Conservation (phyloP, 2,113 vertebrate genomes). For the Spermophilus dauricus region DNA sequence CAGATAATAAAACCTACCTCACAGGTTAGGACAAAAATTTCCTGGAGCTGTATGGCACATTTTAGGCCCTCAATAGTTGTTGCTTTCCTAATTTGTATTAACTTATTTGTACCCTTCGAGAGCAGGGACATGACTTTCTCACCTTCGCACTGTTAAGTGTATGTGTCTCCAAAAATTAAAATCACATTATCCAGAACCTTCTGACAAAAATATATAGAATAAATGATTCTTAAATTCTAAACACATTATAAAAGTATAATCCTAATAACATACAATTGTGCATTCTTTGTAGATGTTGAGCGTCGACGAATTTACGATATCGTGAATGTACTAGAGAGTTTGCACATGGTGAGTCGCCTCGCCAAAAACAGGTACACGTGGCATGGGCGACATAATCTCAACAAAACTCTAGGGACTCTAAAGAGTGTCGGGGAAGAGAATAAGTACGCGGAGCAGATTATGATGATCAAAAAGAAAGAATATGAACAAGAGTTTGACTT, state of each 20-base stretch:
- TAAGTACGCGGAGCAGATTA: constrained; percentile 93
- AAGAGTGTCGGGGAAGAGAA: constrained; percentile 93
- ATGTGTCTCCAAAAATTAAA: neutral
- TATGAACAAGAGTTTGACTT: constrained; percentile 89
- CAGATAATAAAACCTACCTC: neutral
- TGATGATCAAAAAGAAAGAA: constrained; percentile 92
- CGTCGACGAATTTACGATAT: constrained; percentile 98
- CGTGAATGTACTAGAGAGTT: constrained; percentile 97
- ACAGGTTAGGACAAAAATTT: neutral
- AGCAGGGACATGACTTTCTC: neutral
- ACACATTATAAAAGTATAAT: neutral
- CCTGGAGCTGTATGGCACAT: neutral
- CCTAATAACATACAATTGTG: neutral
- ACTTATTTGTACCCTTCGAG: neutral
- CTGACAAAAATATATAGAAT: neutral
- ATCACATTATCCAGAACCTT: neutral
- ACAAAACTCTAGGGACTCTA: constrained; percentile 93
- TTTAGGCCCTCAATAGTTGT: neutral
- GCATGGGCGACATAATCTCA: constrained; percentile 94
- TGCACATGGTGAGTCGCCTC: constrained; percentile 98
- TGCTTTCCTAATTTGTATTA: neutral
- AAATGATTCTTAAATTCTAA: neutral
- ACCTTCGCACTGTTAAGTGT: neutral
- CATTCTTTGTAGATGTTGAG: constrained; percentile 91
- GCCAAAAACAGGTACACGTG: constrained; percentile 97